A percentile compares a stretch with the other conserved stretches of the same genome.
phyloP scores from a whole-genome alignment of 2,888 invertebrate species.

The Nephrotoma flavescens region DNA sequence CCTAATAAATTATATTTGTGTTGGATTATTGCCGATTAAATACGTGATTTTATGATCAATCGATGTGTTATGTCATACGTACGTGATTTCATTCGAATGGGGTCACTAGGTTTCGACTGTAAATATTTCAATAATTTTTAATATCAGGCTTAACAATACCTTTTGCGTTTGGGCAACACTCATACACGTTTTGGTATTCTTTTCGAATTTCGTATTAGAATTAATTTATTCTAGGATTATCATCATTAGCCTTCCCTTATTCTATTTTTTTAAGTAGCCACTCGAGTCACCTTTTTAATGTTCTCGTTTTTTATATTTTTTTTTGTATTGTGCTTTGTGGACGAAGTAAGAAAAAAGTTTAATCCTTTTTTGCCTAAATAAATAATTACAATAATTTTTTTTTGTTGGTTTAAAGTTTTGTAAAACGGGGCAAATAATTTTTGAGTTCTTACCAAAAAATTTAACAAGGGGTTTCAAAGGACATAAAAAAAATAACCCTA shows the following conservation, averaged over 20 bases:
- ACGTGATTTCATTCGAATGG: neutral
- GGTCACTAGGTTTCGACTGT: neutral
- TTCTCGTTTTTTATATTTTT: neutral
- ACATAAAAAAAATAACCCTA: too few relatives aligned
- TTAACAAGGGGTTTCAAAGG: too few relatives aligned
- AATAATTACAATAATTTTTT: neutral
- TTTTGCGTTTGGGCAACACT: neutral
- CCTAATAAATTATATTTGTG: neutral
- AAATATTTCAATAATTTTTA: neutral
- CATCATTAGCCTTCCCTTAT: neutral
- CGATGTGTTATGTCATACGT: neutral
- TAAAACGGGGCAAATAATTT: neutral
- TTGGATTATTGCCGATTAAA: neutral
- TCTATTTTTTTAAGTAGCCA: neutral
- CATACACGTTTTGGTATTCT: neutral
- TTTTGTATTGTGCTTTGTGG: neutral
- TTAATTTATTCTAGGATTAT: neutral
- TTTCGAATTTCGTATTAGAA: neutral
- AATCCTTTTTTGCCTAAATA: neutral
- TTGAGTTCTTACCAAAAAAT: neutral
- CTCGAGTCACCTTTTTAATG: neutral
- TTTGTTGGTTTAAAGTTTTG: neutral
- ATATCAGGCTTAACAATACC: too few relatives aligned
- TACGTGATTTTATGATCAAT: neutral
- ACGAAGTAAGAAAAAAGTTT: neutral